Evolutionary conservation across 2,888 invertebrate species (phyloP).

Genomic region (Stenurella melanura): DNA sequence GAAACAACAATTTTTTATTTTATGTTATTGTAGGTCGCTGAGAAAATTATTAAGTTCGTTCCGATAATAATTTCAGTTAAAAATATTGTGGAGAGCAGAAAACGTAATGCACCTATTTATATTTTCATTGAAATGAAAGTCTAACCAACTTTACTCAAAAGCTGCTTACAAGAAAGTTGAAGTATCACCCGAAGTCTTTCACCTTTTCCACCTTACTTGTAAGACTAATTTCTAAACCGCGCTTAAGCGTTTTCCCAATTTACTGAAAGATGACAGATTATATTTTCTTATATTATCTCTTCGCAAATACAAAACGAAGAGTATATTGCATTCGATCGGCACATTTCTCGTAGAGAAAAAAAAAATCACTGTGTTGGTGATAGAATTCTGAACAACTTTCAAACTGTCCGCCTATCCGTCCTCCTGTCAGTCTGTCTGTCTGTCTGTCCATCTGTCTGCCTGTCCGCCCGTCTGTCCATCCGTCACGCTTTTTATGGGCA

Average conservation of each 20-base stretch:
- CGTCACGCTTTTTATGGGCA: too few relatives aligned
- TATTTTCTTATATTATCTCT: too few relatives aligned
- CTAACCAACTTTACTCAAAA: conserved; percentile 4
- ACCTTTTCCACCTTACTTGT: not conserved
- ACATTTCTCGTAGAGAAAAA: too few relatives aligned
- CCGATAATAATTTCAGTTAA: not conserved
- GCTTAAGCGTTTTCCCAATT: not conserved
- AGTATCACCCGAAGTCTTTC: not conserved
- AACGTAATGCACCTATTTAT: not conserved
- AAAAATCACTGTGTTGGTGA: too few relatives aligned
- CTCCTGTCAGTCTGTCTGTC: too few relatives aligned
- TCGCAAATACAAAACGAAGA: too few relatives aligned
- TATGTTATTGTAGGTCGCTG: not conserved
- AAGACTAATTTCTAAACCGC: not conserved
- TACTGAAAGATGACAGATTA: not conserved
- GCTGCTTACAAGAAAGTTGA: conserved; percentile 3
- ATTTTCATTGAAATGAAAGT: conserved; percentile 5
- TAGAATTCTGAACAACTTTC: too few relatives aligned
- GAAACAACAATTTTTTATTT: too few relatives aligned
- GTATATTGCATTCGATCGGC: too few relatives aligned
- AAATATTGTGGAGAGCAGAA: not conserved
- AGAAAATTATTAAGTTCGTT: not conserved
- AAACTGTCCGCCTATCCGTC: too few relatives aligned
- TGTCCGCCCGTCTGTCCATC: too few relatives aligned
- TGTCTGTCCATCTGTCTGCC: too few relatives aligned